Evolutionary conservation across 2,797 vertebrate species (phyloP), one percentile per base, ranked within the genome.

Genomic region (Parauchenoglanis punctatus): DNA sequence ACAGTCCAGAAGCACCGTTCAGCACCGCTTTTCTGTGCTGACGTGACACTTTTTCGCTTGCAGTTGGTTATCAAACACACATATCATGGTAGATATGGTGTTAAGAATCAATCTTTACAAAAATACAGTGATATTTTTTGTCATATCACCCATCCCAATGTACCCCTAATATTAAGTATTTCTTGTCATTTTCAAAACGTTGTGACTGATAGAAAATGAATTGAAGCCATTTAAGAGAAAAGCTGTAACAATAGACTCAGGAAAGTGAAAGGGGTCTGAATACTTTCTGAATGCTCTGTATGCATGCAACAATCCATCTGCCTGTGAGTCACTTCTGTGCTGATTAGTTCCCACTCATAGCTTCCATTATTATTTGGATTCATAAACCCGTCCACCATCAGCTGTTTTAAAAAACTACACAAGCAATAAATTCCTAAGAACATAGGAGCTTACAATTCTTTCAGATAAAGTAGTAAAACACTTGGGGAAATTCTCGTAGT

Each of bases 401-500:
- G 63, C 73, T 67, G 75, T 2, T 10, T 61, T 49, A 68, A 18
- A 17, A 67, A 61, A 81, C 59, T 52, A 73, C 58, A 52, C 7
- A 2, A 65, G n/a, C 58, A 65, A 65, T 56, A 56, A 15, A 77
- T 65, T 87, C 81, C 52, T 35, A 67, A 28, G 6, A 35, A 23
- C 49, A 40, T 31, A 35, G 0, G 23, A 35, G 35, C 49, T 31
- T 10, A 54, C 17, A 78, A 84, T 78, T 46, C 82, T 67, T 89
- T 78, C 40, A 73, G 46, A 58, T 67, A 11, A 23, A 59, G 28
- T n/a, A 18, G 49, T 25, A 56, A 40, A 59, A 58, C 28, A 35
- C 81, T 86, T 73, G 4, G 25, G 46, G 76, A 70, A 81, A 83
- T 40, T 7, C 46, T 73, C 61, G 49, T 56, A 84, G 81, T 44